Evolutionary conservation across 2,888 invertebrate species (phyloP), one percentile per base, ranked within the genome.

Genomic region (Agonopterix heracliana): DNA sequence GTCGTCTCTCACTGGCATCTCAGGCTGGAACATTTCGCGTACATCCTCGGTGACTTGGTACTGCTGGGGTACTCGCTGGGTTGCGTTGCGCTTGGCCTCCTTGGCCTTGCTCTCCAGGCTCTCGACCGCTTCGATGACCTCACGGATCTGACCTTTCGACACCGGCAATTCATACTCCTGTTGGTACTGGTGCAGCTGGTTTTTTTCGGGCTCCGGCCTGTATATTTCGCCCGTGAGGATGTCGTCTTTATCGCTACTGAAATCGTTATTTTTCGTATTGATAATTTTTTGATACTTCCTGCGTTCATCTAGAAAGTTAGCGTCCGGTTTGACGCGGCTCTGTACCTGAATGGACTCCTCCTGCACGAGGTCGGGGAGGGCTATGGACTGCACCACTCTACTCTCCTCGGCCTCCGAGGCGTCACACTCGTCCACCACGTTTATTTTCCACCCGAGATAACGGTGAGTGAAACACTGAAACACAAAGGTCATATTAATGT

Each of bases 391-490:
- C 3, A 85, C 79, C 57, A 86, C 76, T 10, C 81, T 85, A 61
- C 88, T 90, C 47, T 90, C 89, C 65, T 90, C 91, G 14, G 89
- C 91, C 44, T 90, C 89, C 1, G 78, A 44, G 5, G 3, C 17
- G 9, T 72, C 50, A 74, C 78, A 57, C 44, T 91, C 90, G 75
- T 98, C 97, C 56, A 94, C 89, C 1, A 98, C 96, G 77, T 96
- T 94, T 64, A 98, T 98, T 85, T 96, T 97, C 96, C 97, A 98
- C 45, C 98, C 98, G 68, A 98, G 92, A 74, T 97, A 93, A 55
- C 97, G 94, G 78, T 97, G 97, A 3, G 96, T 94, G 90, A 93
- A 98, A 78, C 98, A 98, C 94, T 98, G 90, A 51, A 90, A 89
- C 60, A 63, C 62, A 54, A 59, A 49, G 50, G 7, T 43, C 44